Conservation (phyloP, 2,888 invertebrate genomes). For the Rhagonycha fulva region DNA sequence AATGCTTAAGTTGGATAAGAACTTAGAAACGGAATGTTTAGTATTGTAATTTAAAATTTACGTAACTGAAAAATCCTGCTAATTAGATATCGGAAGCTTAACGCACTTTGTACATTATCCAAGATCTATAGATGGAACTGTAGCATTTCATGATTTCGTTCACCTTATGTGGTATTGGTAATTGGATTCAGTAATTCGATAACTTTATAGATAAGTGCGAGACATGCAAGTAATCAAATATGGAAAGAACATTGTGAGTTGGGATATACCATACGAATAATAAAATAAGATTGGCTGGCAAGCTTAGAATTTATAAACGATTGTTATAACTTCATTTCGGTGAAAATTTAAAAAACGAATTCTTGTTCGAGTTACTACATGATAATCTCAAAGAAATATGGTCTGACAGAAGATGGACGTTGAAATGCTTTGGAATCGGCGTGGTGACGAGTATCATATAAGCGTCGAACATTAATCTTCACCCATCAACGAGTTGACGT, state of each 20-base stretch:
- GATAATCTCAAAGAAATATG: conserved; percentile 16
- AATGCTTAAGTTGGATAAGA: conserved; percentile 33
- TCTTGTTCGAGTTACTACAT: conserved; percentile 3
- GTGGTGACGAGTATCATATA: conserved; percentile 43
- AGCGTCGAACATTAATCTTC: conserved; percentile 46
- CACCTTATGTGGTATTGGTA: conserved; percentile 55
- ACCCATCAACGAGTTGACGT: conserved; percentile 43
- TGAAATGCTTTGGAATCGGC: conserved; percentile 31
- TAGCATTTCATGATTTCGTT: conserved; percentile 54
- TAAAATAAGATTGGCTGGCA: background rate
- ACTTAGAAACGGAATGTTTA: background rate
- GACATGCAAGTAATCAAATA: conserved; percentile 50
- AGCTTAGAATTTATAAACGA: conserved; percentile 2
- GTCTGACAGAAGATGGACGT: conserved; percentile 30
- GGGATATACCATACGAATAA: background rate
- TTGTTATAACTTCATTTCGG: conserved; percentile 2
- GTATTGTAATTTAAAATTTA: conserved; percentile 5
- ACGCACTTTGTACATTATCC: conserved; percentile 49
- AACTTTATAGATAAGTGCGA: conserved; percentile 50
- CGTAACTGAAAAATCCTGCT: conserved; percentile 35
- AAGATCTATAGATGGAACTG: conserved; percentile 42
- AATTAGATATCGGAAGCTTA: conserved; percentile 52
- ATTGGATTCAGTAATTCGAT: conserved; percentile 56
- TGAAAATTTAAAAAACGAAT: background rate
- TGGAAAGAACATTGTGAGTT: conserved; percentile 41